Evolutionary conservation across 2,888 invertebrate species (phyloP).

Genomic region (Eristalinus sepulchralis): DNA sequence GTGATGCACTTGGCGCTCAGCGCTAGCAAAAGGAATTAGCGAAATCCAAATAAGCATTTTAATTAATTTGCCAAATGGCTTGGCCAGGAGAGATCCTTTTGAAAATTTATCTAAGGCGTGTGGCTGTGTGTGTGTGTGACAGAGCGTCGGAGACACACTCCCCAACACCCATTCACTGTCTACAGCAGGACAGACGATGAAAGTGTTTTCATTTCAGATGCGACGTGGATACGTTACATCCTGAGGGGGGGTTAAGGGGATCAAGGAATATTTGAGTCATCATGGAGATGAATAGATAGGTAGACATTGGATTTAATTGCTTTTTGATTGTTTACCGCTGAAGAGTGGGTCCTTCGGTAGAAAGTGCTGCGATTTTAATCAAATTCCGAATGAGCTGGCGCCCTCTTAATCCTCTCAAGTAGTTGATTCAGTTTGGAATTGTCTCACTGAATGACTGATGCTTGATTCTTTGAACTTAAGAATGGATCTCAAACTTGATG

Average conservation of each 20-base stretch:
- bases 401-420: neutral
- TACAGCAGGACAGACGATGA: slow-evolving; percentile 5
- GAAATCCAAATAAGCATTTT: slow-evolving; percentile 72
- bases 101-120: slow-evolving; percentile 32
- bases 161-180: neutral
- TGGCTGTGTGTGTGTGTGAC: neutral
- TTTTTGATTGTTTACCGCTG: slow-evolving; percentile 44
- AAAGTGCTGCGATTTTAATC: slow-evolving; percentile 28
- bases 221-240: slow-evolving; percentile 44
- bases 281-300: slow-evolving; percentile 15
- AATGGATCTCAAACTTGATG: neutral
- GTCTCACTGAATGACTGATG: neutral
- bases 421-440: neutral
- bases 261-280: slow-evolving; percentile 48
- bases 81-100: slow-evolving; percentile 58
- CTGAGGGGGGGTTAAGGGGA: slow-evolving; percentile 50
- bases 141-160: neutral
- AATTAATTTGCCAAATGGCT: slow-evolving; percentile 71
- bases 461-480: neutral
- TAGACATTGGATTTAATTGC: slow-evolving; percentile 62
- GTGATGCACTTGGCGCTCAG: slow-evolving; percentile 55
- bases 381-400: slow-evolving; percentile 27
- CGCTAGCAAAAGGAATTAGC: slow-evolving; percentile 61
- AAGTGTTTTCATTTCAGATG: slow-evolving; percentile 50
- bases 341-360: neutral